Base-by-base conservation (phyloP, 2,113 vertebrate species). In the Bothrops jararaca region DNA sequence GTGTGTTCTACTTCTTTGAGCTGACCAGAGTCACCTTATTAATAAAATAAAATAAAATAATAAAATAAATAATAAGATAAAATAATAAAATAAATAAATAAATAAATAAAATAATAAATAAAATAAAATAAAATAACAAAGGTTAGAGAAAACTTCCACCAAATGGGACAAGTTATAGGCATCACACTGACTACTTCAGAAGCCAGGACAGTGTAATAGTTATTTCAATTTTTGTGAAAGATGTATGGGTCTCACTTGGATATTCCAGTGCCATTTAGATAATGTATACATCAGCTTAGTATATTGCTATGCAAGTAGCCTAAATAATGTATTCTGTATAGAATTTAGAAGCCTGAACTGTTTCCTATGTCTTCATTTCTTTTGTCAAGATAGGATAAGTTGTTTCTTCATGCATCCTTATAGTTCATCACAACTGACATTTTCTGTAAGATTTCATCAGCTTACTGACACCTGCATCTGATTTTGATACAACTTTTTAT, bases 381-480 rank as follows among this genome's bases (percentile, higher is more conserved):
- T 94, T 93, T 90, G 94, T 48, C 24, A 50, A 57, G 58, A 94
- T 50, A 52, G 56, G 1, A 6, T 1, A n/a, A 0, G 0, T 50
- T 93, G 5, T 89, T 94, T 45, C 91, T 8, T 88, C 9, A 57
- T 92, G 94, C 95, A 92, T 23, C 24, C 88, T 23, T 69, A 1
- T 95, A 53, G 54, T 86, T 88, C 57, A 22, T 90, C 7, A 85
- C 20, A 18, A 39, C 95, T 94, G 88, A 39, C 80, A 95, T 92
- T 91, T 93, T 34, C 26, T 90, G 18, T 90, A 69, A 95, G 8
- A 45, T 39, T 92, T 94, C 45, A 92, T 94, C 88, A 92, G 34
- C 85, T 85, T 20, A 1, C 89, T 95, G 86, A 74, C 88, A 94
- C 34, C 48, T 92, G 94, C 39, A 94, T 53, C 39, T 91, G 3